phyloP scores from a whole-genome alignment of 2,888 invertebrate genomes.

The Arctia plantaginis region DNA sequence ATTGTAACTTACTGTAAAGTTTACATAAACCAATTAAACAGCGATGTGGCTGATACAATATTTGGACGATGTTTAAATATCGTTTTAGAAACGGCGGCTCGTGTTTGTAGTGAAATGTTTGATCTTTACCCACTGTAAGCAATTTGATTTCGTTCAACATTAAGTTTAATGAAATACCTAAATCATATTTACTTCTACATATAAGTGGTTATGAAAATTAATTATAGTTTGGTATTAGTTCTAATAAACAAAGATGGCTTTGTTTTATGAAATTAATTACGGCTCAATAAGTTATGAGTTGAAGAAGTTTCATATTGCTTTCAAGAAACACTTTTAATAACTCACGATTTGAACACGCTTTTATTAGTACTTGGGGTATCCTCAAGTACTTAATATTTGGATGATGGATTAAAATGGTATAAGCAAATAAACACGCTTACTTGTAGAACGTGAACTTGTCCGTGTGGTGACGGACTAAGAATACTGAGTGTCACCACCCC shows the following conservation, averaged over 20 bases:
- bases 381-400: too few relatives aligned
- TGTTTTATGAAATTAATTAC: neutral
- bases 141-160: conserved; percentile 3
- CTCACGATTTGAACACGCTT: too few relatives aligned
- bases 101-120: conserved; percentile 6
- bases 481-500: too few relatives aligned
- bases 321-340: neutral
- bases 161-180: neutral
- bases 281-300: neutral
- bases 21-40: neutral
- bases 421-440: too few relatives aligned
- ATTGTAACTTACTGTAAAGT: neutral
- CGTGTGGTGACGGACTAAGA: too few relatives aligned
- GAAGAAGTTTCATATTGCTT: neutral
- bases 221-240: neutral
- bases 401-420: too few relatives aligned
- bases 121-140: neutral
- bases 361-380: too few relatives aligned
- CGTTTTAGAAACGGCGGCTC: neutral
- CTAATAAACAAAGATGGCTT: neutral
- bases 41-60: neutral
- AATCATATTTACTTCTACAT: neutral
- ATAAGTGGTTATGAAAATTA: neutral
- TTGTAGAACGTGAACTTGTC: too few relatives aligned
- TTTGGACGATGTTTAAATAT: neutral